A percentile compares a stretch with the other conserved stretches of the same genome.
These are phyloP conservation scores for Seriola rivoliana DNA, from an alignment of 2,113 vertebrate genomes.

Conservation along the genomic window DNA sequence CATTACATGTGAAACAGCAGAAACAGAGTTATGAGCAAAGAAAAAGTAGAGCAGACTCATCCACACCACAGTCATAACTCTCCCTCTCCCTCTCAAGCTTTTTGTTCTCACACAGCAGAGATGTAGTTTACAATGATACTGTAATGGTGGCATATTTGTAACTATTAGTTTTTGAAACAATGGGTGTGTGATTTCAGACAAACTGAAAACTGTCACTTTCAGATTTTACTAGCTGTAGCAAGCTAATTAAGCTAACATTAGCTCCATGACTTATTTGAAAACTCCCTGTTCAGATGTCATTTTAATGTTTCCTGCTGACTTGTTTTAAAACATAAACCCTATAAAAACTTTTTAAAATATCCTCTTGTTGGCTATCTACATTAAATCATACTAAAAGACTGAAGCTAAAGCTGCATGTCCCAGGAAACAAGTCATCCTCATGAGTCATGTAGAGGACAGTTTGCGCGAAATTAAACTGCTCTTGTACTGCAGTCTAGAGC, in stretches of 20 bases:
- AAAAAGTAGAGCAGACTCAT: neutral
- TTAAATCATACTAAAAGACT: neutral
- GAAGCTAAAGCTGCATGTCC: no score
- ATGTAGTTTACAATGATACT: neutral
- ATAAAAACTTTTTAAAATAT: neutral
- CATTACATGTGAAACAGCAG: constrained; percentile 15
- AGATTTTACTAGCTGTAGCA: neutral
- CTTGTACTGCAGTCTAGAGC: no score
- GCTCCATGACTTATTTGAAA: neutral
- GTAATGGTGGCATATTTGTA: neutral
- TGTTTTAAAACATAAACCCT: neutral
- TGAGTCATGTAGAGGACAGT: neutral
- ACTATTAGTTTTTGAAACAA: neutral
- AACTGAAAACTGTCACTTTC: neutral
- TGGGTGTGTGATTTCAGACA: neutral
- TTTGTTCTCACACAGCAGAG: neutral
- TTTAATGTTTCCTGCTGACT: neutral
- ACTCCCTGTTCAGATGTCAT: no score
- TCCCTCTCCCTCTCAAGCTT: neutral
- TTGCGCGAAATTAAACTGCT: neutral
- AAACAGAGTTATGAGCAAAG: constrained; percentile 1
- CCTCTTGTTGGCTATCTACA: neutral
- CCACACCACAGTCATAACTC: neutral
- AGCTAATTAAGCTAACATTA: neutral
- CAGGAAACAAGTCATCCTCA: no score